Conservation (phyloP, 2,113 vertebrate species). For the Mustelus asterias region DNA sequence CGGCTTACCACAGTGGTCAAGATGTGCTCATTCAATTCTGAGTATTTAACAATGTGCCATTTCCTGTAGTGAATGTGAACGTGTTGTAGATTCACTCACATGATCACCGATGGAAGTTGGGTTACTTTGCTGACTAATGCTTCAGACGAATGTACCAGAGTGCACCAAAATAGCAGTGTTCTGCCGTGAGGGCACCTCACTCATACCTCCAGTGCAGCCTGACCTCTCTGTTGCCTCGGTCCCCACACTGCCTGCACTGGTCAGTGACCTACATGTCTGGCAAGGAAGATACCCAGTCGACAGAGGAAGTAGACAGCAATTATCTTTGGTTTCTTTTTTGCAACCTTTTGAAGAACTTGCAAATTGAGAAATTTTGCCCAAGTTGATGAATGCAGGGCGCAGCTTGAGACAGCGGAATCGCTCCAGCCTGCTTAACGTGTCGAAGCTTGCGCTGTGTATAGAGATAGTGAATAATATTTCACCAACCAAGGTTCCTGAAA, state of each 20-base stretch:
- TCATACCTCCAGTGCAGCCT: not conserved
- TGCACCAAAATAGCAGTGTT: not conserved
- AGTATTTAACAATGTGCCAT: not conserved
- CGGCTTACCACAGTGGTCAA: not conserved
- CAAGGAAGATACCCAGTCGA: not conserved
- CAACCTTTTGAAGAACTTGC: not conserved
- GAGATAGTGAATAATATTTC: not conserved
- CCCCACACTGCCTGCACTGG: not conserved
- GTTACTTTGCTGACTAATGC: not conserved
- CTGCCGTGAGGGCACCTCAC: not conserved
- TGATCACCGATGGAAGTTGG: not conserved
- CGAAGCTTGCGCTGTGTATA: too few species aligned
- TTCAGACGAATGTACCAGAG: not conserved
- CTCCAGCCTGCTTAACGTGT: not conserved
- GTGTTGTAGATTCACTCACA: not conserved
- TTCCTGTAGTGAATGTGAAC: not conserved
- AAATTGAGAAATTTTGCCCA: not conserved
- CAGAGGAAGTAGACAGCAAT: not conserved
- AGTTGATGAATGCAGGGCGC: not conserved
- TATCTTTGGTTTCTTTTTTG: not conserved
- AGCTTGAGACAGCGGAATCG: not conserved
- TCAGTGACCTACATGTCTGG: not conserved
- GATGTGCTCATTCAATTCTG: not conserved
- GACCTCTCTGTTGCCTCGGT: not conserved
- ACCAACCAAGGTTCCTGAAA: not conserved